These are phyloP conservation scores for Mugil cephalus DNA, from an alignment of 2,113 vertebrate species.

Conservation along the genomic window DNA sequence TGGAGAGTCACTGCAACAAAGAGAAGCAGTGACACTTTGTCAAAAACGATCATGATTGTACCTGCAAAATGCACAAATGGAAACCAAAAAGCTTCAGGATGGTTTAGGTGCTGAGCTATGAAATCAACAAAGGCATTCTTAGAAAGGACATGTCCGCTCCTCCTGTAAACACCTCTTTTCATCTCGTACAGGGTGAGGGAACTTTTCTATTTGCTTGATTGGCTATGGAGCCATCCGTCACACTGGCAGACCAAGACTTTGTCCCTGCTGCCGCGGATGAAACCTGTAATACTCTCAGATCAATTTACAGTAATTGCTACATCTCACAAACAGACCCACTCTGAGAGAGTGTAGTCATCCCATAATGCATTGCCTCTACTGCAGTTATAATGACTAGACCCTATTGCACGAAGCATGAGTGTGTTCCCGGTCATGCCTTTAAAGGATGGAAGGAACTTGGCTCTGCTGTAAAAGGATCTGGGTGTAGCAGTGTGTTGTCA, in stretches of 20 bases:
- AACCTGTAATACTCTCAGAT: conserved; percentile 35
- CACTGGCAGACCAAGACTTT: neutral
- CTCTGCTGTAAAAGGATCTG: neutral
- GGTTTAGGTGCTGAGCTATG: neutral
- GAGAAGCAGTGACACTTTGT: conserved; percentile 39
- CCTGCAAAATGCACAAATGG: neutral
- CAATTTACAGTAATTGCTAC: conserved; percentile 42
- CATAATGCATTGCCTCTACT: conserved; percentile 40
- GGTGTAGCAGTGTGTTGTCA: neutral
- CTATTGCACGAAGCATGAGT: neutral
- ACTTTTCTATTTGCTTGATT: conserved; percentile 51
- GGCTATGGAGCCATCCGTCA: conserved; percentile 11
- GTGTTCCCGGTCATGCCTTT: neutral
- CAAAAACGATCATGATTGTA: conserved; percentile 1
- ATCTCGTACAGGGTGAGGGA: neutral
- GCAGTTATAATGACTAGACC: conserved; percentile 15
- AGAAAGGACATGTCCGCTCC: conserved; percentile 2
- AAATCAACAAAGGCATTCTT: conserved; percentile 19
- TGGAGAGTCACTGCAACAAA: conserved; percentile 80
- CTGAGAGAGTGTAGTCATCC: conserved; percentile 29
- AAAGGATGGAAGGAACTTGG: neutral
- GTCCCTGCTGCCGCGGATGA: conserved; percentile 28
- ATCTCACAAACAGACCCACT: conserved; percentile 20
- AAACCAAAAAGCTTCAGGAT: neutral
- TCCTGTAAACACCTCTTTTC: neutral